Evolutionary conservation across 2,888 invertebrate genomes (phyloP).

Genomic region (Tryphoninae sp.): DNA sequence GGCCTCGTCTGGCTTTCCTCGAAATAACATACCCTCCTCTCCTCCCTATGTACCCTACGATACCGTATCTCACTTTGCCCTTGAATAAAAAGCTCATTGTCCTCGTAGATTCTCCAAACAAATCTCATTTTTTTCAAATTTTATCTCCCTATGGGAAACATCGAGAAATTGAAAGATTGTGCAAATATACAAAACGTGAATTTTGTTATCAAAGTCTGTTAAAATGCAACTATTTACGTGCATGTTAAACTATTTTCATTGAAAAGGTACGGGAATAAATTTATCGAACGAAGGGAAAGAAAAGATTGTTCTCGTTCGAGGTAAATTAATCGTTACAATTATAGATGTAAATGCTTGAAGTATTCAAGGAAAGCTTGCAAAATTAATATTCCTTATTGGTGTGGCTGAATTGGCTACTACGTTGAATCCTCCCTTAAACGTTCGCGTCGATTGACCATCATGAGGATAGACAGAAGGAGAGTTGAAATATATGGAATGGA

Average conservation of each 20-base stretch:
- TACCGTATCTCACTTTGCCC: conserved; percentile 42
- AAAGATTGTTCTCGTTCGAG: background rate
- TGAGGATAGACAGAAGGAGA: conserved; percentile 17
- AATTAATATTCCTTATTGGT: background rate
- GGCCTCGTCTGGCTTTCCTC: conserved; percentile 62
- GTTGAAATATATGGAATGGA: conserved; percentile 3
- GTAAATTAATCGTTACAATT: too few relatives aligned
- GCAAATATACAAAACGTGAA: background rate
- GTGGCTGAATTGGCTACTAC: background rate
- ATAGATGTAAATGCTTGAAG: too few relatives aligned
- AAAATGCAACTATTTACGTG: background rate
- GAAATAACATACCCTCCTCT: conserved; percentile 50
- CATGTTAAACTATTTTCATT: background rate
- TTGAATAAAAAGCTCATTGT: conserved; percentile 53
- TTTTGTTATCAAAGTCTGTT: background rate
- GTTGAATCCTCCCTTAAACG: conserved; percentile 36
- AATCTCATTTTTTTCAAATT: background rate
- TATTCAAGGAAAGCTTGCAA: background rate
- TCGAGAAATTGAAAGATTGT: background rate
- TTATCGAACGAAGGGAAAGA: background rate
- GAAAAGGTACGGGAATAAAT: background rate
- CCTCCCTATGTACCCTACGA: conserved; percentile 15
- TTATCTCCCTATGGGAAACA: background rate
- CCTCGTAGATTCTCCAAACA: conserved; percentile 23
- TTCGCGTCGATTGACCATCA: conserved; percentile 55